These are phyloP conservation scores for Phortica magna DNA, from an alignment of 2,888 invertebrate species.

Conservation along the genomic window DNA sequence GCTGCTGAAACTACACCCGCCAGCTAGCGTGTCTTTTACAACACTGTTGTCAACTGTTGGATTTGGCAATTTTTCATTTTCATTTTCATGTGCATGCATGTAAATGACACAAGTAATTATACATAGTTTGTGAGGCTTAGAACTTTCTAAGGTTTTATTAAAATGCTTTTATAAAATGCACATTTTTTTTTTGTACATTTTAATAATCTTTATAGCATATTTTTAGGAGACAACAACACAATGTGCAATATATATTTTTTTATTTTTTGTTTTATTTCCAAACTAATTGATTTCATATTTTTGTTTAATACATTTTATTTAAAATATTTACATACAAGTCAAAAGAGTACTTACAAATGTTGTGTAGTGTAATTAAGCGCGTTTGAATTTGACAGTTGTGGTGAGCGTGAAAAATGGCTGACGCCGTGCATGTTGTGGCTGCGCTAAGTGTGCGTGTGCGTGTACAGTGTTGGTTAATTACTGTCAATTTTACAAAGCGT, in stretches of 20 bases:
- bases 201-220: too few species aligned
- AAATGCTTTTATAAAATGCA: too few species aligned
- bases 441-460: not conserved
- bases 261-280: not conserved
- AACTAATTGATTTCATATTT: slow-evolving; percentile 1
- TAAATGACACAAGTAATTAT: not conserved
- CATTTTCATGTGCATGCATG: not conserved
- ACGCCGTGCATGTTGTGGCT: too few species aligned
- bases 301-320: not conserved
- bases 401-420: too few species aligned
- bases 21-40: too few species aligned
- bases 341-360: slow-evolving; percentile 19
- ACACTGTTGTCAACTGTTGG: too few species aligned
- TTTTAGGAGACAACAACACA: too few species aligned
- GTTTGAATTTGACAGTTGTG: slow-evolving; percentile 15
- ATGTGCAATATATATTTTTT: too few species aligned
- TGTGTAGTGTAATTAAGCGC: slow-evolving; percentile 28
- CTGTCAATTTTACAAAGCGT: slow-evolving; percentile 14
- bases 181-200: too few species aligned
- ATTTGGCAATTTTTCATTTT: too few species aligned
- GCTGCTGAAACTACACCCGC: not conserved
- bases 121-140: too few species aligned
- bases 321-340: slow-evolving; percentile 9
- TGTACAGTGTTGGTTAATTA: slow-evolving; percentile 2
- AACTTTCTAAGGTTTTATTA: too few species aligned